A percentile compares a stretch with the other conserved stretches of the same genome.
Evolutionary conservation across 2,113 vertebrate species (phyloP).

Genomic region (Meriones unguiculatus): DNA sequence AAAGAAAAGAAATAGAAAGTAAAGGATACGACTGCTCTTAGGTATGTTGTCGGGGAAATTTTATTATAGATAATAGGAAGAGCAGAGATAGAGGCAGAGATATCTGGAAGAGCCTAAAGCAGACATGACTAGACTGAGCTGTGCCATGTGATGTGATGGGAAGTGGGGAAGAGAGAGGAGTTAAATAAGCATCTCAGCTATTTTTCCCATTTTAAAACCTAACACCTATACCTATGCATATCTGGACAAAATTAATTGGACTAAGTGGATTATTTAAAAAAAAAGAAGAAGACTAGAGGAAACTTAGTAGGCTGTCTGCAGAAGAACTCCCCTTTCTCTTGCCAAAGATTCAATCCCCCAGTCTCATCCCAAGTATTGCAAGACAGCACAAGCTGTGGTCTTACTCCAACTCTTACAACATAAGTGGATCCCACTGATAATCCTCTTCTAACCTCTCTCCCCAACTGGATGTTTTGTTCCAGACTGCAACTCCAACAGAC

Average conservation of each 20-base stretch:
- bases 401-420: background rate
- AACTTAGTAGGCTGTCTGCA: background rate
- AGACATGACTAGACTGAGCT: background rate
- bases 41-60: background rate
- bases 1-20: background rate
- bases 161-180: background rate
- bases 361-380: background rate
- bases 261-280: background rate
- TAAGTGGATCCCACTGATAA: background rate
- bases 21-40: background rate
- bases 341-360: background rate
- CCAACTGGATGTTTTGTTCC: background rate
- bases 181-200: background rate
- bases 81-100: background rate
- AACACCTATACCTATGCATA: background rate
- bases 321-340: background rate
- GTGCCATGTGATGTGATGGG: background rate
- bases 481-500: background rate
- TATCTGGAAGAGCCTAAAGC: background rate
- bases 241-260: background rate
- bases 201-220: background rate
- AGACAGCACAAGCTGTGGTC: background rate
- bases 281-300: background rate
- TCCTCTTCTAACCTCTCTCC: too few relatives aligned
- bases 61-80: background rate